These are phyloP conservation scores for Chiloscyllium plagiosum DNA, from an alignment of 2,113 vertebrate species.

Conservation along the genomic window DNA sequence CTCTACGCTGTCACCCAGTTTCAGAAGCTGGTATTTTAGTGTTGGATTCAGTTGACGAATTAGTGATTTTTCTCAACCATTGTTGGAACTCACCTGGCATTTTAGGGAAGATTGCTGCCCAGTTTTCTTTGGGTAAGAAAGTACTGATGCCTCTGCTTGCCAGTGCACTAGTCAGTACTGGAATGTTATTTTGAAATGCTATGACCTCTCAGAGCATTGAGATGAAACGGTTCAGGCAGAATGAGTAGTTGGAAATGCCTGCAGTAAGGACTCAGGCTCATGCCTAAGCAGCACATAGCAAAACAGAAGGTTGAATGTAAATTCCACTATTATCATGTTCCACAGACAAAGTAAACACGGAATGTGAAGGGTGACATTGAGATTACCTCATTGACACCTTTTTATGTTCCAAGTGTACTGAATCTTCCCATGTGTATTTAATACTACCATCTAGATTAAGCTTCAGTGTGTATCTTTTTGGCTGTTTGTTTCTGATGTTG, in stretches of 20 bases:
- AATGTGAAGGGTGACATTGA: neutral
- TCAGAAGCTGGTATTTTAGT: neutral
- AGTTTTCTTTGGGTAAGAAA: neutral
- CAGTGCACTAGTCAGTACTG: neutral
- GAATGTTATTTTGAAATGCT: neutral
- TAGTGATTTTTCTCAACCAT: neutral
- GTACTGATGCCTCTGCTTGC: neutral
- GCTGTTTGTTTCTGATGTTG: neutral
- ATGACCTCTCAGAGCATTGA: neutral
- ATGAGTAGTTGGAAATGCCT: neutral
- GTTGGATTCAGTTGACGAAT: neutral
- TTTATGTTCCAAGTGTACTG: neutral
- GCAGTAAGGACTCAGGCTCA: neutral
- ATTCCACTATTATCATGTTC: neutral
- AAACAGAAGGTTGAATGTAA: neutral
- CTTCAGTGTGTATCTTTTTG: too few relatives aligned
- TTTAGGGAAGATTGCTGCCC: neutral
- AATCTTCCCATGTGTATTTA: neutral
- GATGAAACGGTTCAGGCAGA: neutral
- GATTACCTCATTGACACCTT: neutral
- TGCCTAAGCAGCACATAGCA: neutral
- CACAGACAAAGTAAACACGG: neutral
- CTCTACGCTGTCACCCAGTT: neutral
- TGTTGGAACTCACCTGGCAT: neutral
- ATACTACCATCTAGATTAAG: neutral